phyloP scores from a whole-genome alignment of 1,140 invertebrate species.

The Drosophila leontia region DNA sequence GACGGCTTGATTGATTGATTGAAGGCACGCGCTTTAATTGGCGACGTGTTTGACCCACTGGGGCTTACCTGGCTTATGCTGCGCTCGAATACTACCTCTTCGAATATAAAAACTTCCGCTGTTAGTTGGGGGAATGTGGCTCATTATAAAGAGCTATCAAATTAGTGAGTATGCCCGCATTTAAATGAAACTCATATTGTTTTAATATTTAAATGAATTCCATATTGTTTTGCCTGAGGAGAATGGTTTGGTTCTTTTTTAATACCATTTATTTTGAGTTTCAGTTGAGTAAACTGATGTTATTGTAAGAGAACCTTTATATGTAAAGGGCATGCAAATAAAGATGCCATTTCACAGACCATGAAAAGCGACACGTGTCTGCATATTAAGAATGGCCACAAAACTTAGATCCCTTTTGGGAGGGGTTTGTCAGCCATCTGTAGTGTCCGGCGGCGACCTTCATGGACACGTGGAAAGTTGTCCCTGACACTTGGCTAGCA shows the following conservation, averaged over 20 bases:
- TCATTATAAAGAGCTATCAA: conserved; percentile 42
- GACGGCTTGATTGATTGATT: conserved; percentile 25
- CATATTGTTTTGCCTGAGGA: not conserved
- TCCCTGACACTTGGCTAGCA: conserved; percentile 35
- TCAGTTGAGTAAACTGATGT: conserved; percentile 10
- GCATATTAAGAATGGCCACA: conserved; percentile 21
- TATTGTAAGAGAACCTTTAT: not conserved
- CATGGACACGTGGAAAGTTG: conserved; percentile 17
- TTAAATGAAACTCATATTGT: conserved; percentile 42
- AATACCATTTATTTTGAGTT: conserved; percentile 28
- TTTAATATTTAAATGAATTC: conserved; percentile 18
- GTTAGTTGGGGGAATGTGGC: conserved; percentile 30
- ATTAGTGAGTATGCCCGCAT: conserved; percentile 24
- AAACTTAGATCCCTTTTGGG: conserved; percentile 11
- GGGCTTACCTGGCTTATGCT: conserved; percentile 7
- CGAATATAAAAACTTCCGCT: conserved; percentile 20
- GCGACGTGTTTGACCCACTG: conserved; percentile 34
- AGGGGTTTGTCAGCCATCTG: conserved; percentile 9
- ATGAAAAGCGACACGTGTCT: conserved; percentile 15
- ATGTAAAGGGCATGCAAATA: conserved; percentile 21
- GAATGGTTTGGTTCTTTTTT: conserved; percentile 10
- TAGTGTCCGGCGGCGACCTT: conserved; percentile 41
- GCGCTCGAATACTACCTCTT: not conserved
- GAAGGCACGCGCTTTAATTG: conserved; percentile 49
- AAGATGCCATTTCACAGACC: conserved; percentile 10